Conservation (phyloP, 2,888 invertebrate genomes). For the Tromatobia lineatoria region DNA sequence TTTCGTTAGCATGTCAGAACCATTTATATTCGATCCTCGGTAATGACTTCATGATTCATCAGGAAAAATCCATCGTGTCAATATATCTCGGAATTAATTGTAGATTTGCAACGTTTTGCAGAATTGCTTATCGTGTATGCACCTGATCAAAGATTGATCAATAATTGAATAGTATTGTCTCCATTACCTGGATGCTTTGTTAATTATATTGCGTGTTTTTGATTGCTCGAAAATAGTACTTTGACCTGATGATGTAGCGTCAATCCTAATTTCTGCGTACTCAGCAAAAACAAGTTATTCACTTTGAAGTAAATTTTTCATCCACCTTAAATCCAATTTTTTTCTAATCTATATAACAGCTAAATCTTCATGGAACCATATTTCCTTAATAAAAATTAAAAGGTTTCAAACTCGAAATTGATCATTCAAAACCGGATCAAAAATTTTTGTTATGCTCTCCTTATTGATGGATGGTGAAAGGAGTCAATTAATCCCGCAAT, state of each 20-base stretch:
- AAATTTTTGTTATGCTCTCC: not conserved
- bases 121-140: not conserved
- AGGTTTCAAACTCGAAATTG: not conserved
- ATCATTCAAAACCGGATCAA: not conserved
- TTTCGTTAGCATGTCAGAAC: too few species aligned
- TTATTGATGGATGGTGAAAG: not conserved
- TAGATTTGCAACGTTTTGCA: not conserved
- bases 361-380: too few species aligned
- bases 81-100: too few species aligned
- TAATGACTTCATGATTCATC: too few species aligned
- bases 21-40: too few species aligned
- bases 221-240: slow-evolving; percentile 8
- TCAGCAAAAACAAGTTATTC: not conserved
- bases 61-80: too few species aligned
- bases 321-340: too few species aligned
- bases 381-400: too few species aligned
- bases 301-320: not conserved
- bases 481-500: not conserved
- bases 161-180: not conserved
- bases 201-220: not conserved
- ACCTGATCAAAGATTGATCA: not conserved
- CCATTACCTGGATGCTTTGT: not conserved
- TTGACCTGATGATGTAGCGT: not conserved
- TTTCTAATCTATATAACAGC: not conserved
- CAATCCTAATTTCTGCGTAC: slow-evolving; percentile 18